Evolutionary conservation across 2,797 vertebrate species (phyloP).

Genomic region (Rhinatrema bivittatum): DNA sequence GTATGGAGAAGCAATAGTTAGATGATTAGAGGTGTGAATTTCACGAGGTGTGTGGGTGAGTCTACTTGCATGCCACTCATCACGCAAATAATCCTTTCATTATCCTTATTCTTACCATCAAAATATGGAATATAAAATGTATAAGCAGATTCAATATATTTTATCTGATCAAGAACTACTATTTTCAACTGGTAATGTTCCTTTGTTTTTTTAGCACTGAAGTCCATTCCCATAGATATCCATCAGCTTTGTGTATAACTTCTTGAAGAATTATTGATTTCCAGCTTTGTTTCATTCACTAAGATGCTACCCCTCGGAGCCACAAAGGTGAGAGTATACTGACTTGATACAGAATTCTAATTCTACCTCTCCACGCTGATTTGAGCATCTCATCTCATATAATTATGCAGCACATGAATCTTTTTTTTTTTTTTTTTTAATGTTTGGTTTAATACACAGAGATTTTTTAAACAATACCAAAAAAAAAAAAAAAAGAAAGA

Average conservation of each 20-base stretch:
- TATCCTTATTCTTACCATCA: neutral
- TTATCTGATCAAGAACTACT: neutral
- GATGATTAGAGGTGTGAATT: too few species aligned
- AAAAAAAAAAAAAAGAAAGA: slow-evolving; percentile 9
- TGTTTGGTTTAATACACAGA: slow-evolving; percentile 57
- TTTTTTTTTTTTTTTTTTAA: slow-evolving; percentile 48
- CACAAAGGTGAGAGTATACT: slow-evolving; percentile 1
- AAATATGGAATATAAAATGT: neutral
- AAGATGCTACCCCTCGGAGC: slow-evolving; percentile 3
- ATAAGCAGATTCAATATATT: neutral
- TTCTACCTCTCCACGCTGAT: neutral
- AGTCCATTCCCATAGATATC: neutral
- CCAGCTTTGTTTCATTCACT: neutral
- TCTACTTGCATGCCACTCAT: too few species aligned
- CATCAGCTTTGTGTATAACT: neutral
- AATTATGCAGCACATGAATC: slow-evolving; percentile 36
- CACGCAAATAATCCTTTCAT: neutral
- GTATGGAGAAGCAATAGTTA: too few species aligned
- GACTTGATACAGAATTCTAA: neutral
- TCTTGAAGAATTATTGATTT: neutral
- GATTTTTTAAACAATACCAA: slow-evolving; percentile 58
- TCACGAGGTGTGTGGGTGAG: too few species aligned
- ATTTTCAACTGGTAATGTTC: neutral
- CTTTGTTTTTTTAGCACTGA: neutral
- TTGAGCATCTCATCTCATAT: slow-evolving; percentile 5